Conservation (phyloP, 2,888 invertebrate species). For the Gandaritis pyraliata region DNA sequence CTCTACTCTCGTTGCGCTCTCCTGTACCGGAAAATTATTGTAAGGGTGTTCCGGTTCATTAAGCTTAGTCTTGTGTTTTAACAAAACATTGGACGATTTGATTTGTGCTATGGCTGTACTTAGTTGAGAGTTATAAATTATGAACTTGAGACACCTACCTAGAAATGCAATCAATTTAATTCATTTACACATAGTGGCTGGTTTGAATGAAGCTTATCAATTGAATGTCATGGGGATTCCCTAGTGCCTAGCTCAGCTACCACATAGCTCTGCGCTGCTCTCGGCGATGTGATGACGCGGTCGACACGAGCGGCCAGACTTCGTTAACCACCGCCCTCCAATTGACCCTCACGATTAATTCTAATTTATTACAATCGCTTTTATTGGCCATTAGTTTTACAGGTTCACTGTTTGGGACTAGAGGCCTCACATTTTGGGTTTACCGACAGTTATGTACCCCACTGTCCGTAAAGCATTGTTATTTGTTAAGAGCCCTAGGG, state of each 20-base stretch:
- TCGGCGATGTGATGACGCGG: neutral
- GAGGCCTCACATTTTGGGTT: slow-evolving; percentile 8
- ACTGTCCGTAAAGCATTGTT: neutral
- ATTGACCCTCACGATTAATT: slow-evolving; percentile 50
- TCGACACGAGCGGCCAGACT: neutral
- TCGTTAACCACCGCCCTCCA: slow-evolving; percentile 35
- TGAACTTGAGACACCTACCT: too few relatives aligned
- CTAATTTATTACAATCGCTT: slow-evolving; percentile 49
- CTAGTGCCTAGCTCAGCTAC: too few relatives aligned
- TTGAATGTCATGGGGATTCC: slow-evolving; percentile 1
- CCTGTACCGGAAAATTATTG: neutral
- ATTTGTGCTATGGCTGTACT: too few relatives aligned
- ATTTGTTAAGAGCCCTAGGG: neutral
- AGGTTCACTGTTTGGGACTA: slow-evolving; percentile 2
- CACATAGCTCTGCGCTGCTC: too few relatives aligned
- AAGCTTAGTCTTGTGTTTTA: neutral
- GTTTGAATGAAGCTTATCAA: slow-evolving; percentile 4
- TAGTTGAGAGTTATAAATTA: too few relatives aligned
- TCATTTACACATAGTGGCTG: neutral
- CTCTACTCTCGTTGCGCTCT: neutral
- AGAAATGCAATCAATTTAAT: neutral
- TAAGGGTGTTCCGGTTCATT: neutral
- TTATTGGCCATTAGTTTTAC: slow-evolving; percentile 45
- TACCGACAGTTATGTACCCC: neutral
- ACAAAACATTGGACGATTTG: neutral